phyloP scores from a whole-genome alignment of 2,113 vertebrate species.

The Genyomyrus donnyi region DNA sequence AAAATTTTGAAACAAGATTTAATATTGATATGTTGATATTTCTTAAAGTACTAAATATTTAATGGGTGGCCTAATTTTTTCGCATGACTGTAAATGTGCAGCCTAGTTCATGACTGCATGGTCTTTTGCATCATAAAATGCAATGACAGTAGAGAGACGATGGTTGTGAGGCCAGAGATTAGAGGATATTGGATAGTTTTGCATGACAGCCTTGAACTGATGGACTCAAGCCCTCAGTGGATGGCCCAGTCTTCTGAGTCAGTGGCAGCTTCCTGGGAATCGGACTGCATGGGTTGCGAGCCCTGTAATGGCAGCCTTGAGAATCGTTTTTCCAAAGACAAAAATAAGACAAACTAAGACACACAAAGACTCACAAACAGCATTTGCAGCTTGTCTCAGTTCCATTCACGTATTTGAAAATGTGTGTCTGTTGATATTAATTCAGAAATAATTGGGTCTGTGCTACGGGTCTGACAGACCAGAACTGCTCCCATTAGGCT shows the following conservation, averaged over 20 bases:
- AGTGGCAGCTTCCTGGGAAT: neutral
- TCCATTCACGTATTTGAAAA: neutral
- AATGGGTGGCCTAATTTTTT: no score
- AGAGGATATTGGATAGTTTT: neutral
- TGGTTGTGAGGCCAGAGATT: neutral
- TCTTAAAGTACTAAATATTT: no score
- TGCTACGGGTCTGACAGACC: neutral
- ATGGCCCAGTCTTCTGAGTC: neutral
- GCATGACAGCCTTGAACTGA: neutral
- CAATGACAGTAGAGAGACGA: neutral
- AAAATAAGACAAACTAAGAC: neutral
- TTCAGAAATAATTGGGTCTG: constrained; percentile 22
- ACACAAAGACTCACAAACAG: neutral
- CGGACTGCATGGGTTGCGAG: neutral
- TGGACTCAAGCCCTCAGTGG: neutral
- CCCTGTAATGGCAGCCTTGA: neutral
- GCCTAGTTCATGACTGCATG: neutral
- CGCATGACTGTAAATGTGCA: neutral
- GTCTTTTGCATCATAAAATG: neutral
- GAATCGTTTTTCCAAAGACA: neutral
- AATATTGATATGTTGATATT: no score
- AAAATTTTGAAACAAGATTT: no score
- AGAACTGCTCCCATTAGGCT: constrained; percentile 17
- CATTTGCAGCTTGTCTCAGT: neutral
- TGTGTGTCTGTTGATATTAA: constrained; percentile 11